Base-by-base conservation (phyloP, 2,888 invertebrate species). In the Hirtodrosophila trivittata region DNA sequence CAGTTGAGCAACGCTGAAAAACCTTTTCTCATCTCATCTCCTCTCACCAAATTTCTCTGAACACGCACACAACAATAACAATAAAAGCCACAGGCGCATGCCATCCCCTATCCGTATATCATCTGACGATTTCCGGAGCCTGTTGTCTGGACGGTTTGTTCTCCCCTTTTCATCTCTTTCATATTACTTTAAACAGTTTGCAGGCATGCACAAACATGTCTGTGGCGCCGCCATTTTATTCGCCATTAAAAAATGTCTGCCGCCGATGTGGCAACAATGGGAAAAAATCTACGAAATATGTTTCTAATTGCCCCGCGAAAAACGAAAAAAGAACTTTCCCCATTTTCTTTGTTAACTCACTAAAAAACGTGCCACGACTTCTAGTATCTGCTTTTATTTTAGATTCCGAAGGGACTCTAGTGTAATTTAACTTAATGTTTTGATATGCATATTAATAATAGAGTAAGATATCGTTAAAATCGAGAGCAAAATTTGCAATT, bases 141-240 rank as follows among this genome's bases (percentile, higher is more conserved):
- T 12, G 21, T 8, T 10, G 55, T 50, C 69, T 68, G 52, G 45
- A 41, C 39, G 45, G 18, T 8, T 55, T 49, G 33, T 41, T 30
- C 32, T 13, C 38, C 28, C 28, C 9, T 12, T 28, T 42, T 8
- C 3, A 3, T 13, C 33, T 10, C 16, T 8, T 7, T 12, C 33
- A 30, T 45, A 32, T 45, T 50, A 60, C 14, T 67, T 74, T 74
- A 81, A 77, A 59, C 66, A 58, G 71, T 77, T 81, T 59, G 69
- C 43, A 43, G 60, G 46, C 69, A 66, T 60, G 66, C 73, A 73
- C 56, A 76, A 83, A 66, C 77, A 71, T 85, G 78, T 66, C 82
- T 81, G 66, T 41, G 45, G 49, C 25, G 70, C 32, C 63, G 47
- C 64, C 66, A 74, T 77, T 76, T 77, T 69, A 57, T 63, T 65